phyloP scores from a whole-genome alignment of 2,888 invertebrate genomes.

The Dione vanillae region DNA sequence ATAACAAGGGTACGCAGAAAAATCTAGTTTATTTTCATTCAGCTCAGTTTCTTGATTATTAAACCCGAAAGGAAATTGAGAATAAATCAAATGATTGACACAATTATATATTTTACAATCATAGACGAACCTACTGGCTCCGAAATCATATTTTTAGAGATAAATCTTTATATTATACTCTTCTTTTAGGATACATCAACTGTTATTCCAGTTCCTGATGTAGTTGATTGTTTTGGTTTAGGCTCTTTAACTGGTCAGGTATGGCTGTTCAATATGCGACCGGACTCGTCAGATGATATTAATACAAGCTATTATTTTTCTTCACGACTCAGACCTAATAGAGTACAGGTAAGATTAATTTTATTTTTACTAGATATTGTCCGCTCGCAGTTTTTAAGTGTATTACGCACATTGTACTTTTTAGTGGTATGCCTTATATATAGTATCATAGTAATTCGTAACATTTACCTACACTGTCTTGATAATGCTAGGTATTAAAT shows the following conservation, averaged over 20 bases:
- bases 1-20: too few species aligned
- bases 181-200: constrained; percentile 49
- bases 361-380: too few species aligned
- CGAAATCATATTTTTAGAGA: too few species aligned
- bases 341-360: constrained; percentile 67
- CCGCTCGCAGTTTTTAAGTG: too few species aligned
- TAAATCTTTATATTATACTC: not conserved
- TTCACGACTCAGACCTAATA: constrained; percentile 66
- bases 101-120: not conserved
- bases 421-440: too few species aligned
- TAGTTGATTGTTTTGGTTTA: constrained; percentile 82
- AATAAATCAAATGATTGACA: not conserved
- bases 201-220: constrained; percentile 54
- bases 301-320: constrained; percentile 80
- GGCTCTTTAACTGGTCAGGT: constrained; percentile 67
- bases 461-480: too few species aligned
- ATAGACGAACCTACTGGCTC: not conserved
- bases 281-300: constrained; percentile 68
- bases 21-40: too few species aligned
- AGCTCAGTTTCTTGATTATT: too few species aligned
- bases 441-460: too few species aligned
- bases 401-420: too few species aligned
- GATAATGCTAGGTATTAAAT: too few species aligned
- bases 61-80: too few species aligned
- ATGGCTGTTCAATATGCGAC: constrained; percentile 74